Evolutionary conservation across 2,888 invertebrate genomes (phyloP).

Genomic region (Steinernema hermaphroditum): DNA sequence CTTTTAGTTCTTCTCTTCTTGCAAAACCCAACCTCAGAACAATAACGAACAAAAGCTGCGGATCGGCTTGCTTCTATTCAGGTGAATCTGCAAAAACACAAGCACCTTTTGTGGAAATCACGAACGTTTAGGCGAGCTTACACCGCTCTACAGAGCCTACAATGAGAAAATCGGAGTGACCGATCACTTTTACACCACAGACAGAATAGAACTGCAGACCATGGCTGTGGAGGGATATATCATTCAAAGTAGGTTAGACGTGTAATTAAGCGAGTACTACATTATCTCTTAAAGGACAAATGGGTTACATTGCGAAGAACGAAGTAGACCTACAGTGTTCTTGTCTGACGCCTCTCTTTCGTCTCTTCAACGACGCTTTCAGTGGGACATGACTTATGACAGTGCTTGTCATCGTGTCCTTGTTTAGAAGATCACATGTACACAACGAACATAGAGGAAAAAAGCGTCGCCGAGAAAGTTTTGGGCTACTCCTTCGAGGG

Average conservation of each 20-base stretch:
- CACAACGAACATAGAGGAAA: conserved; percentile 46
- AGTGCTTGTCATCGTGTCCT: background rate
- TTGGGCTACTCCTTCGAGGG: conserved; percentile 47
- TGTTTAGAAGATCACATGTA: conserved; percentile 51
- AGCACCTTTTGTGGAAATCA: background rate
- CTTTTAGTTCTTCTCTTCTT: background rate
- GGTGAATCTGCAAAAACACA: conserved; percentile 1
- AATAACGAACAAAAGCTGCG: background rate
- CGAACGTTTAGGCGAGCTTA: conserved; percentile 38
- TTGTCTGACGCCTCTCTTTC: conserved; percentile 46
- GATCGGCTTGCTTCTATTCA: conserved; percentile 3
- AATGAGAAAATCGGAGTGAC: conserved; percentile 46
- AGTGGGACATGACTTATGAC: conserved; percentile 38
- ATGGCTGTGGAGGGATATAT: conserved; percentile 44
- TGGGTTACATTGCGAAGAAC: conserved; percentile 45
- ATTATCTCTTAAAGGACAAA: conserved; percentile 38
- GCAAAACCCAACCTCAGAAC: no score
- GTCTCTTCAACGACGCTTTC: conserved; percentile 44
- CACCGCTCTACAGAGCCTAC: conserved; percentile 42
- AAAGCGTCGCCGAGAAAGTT: conserved; percentile 39
- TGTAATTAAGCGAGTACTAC: background rate
- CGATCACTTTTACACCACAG: conserved; percentile 55
- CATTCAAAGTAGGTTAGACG: conserved; percentile 39
- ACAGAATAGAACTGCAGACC: conserved; percentile 42
- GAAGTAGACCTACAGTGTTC: conserved; percentile 42